Evolutionary conservation across 2,888 invertebrate species (phyloP).

Genomic region (Troglohyphantes excavatus): DNA sequence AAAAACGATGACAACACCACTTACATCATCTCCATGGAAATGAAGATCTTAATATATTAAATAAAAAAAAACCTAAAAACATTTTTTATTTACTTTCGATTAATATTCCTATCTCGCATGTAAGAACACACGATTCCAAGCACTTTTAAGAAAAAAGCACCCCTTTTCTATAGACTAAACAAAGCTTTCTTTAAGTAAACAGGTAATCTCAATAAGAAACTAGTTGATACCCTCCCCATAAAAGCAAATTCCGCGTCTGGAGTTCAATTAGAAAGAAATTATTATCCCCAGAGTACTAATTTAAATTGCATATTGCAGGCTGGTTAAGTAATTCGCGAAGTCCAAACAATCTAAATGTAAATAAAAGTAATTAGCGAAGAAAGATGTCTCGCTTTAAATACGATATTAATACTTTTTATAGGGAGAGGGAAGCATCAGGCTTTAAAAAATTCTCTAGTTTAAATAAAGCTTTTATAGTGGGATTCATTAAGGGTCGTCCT

Average conservation of each 20-base stretch:
- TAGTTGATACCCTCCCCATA: not conserved
- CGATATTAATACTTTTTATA: conserved; percentile 51
- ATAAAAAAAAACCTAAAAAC: too few relatives aligned
- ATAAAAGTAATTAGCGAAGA: conserved; percentile 49
- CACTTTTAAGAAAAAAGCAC: not conserved
- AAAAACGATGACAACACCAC: too few relatives aligned
- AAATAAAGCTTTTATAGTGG: conserved; percentile 15
- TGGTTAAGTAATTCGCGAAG: conserved; percentile 37
- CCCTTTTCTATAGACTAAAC: not conserved
- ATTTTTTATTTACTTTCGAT: not conserved
- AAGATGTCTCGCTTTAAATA: conserved; percentile 34
- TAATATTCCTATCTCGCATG: conserved; percentile 2
- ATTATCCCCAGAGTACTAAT: conserved; percentile 33
- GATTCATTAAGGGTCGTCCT: conserved; percentile 6
- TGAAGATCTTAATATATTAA: too few relatives aligned
- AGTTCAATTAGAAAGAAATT: conserved; percentile 25
- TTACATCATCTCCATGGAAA: too few relatives aligned
- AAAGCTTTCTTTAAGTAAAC: conserved; percentile 10
- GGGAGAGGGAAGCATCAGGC: not conserved
- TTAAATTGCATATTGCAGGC: conserved; percentile 44
- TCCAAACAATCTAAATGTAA: conserved; percentile 52
- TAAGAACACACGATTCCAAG: not conserved
- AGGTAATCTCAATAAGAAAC: conserved; percentile 12
- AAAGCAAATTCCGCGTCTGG: conserved; percentile 14
- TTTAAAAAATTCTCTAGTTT: conserved; percentile 15